Conservation (phyloP, 35 echinoderm and acorn worm genomes). For the Patiria miniata region DNA sequence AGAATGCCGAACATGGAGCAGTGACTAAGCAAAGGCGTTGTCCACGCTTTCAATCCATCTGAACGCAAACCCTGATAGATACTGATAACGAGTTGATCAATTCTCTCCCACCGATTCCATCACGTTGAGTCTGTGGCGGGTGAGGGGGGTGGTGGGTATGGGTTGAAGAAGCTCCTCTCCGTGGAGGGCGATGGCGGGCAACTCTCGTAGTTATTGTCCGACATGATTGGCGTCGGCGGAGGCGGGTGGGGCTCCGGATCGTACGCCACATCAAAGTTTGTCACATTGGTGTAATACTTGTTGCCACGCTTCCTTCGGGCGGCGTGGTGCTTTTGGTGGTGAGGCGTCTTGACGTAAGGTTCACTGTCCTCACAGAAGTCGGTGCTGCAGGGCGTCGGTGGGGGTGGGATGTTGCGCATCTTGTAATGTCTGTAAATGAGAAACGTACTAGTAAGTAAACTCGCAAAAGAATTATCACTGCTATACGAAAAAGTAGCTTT, state of each 20-base stretch:
- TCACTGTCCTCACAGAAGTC: slow-evolving; percentile 97
- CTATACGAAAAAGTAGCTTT: background rate
- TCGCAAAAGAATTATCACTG: background rate
- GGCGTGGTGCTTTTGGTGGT: slow-evolving; percentile 68
- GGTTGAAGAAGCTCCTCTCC: slow-evolving; percentile 92
- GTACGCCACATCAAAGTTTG: slow-evolving; percentile 74
- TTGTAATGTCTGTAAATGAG: slow-evolving; percentile 85
- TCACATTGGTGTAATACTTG: slow-evolving; percentile 68
- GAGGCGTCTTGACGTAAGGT: slow-evolving; percentile 49
- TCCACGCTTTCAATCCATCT: background rate
- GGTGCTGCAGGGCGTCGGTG: slow-evolving; percentile 92
- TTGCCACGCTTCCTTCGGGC: slow-evolving; percentile 53
- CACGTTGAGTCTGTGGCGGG: slow-evolving; percentile 95
- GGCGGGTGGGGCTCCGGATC: slow-evolving; percentile 87
- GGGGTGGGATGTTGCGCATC: slow-evolving; percentile 86
- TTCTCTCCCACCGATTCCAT: background rate
- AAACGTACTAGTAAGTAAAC: background rate
- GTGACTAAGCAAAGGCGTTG: background rate
- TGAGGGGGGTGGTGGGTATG: slow-evolving; percentile 92
- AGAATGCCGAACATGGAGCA: background rate
- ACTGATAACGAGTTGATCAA: background rate
- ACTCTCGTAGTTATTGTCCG: slow-evolving; percentile 79
- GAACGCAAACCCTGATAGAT: background rate
- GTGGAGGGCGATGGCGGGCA: slow-evolving; percentile 97
- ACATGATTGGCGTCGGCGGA: slow-evolving; percentile 83